Percentiles rank a stretch among this genome's conserved stretches.
phyloP scores from a whole-genome alignment of 2,113 vertebrate species.

The Mirounga angustirostris region DNA sequence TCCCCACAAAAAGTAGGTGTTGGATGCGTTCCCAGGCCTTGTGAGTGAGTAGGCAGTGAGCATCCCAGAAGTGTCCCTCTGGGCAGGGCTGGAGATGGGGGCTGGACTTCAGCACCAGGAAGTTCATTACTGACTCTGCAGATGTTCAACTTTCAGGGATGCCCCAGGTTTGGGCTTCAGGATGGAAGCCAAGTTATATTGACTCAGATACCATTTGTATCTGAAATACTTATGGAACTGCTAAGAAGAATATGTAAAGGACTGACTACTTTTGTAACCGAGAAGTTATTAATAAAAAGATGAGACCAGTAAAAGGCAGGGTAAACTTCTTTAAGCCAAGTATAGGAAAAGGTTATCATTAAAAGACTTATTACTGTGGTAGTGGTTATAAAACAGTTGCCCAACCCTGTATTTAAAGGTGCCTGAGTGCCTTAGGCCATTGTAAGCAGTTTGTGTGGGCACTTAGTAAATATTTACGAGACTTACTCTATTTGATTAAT shows the following conservation, averaged over 20 bases:
- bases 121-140: background rate
- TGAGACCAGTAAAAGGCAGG: background rate
- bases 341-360: constrained; percentile 8
- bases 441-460: background rate
- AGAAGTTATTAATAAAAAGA: background rate
- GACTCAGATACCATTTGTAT: background rate
- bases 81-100: background rate
- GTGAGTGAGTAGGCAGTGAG: background rate
- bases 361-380: background rate
- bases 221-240: constrained; percentile 27
- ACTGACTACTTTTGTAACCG: constrained; percentile 20
- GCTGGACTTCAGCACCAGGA: background rate
- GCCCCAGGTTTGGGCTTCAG: background rate
- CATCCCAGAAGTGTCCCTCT: background rate
- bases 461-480: constrained; percentile 31
- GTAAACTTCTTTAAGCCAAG: background rate
- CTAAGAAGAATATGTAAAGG: background rate
- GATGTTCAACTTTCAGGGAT: background rate
- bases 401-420: background rate
- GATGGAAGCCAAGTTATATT: constrained; percentile 26
- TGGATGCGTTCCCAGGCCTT: background rate
- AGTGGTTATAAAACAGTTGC: background rate
- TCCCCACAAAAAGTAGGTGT: background rate
- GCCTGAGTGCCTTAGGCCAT: background rate
- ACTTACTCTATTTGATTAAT: background rate